phyloP scores from a whole-genome alignment of 2,113 vertebrate species.

The Megaleporinus macrocephalus region DNA sequence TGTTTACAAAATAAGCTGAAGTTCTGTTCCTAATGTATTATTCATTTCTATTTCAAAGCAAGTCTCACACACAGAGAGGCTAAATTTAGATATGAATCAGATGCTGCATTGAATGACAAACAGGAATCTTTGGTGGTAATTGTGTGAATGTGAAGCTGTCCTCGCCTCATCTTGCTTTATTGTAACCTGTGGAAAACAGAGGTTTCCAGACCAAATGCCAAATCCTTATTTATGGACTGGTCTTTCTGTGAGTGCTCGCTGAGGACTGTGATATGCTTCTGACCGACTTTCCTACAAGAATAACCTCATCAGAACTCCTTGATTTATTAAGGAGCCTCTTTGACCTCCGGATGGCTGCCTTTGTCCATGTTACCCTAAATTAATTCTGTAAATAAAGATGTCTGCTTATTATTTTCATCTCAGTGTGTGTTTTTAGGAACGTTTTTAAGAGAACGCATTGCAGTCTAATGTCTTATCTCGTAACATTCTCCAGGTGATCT shows the following conservation, averaged over 20 bases:
- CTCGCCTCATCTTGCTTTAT: not conserved
- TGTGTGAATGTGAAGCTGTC: not conserved
- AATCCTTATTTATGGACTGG: conserved; percentile 33
- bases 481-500: not conserved
- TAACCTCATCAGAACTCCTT: conserved; percentile 29
- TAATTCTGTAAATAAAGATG: conserved; percentile 61
- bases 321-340: conserved; percentile 18
- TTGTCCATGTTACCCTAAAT: conserved; percentile 39
- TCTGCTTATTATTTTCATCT: conserved; percentile 10
- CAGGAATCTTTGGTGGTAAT: not conserved
- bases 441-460: not conserved
- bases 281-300: conserved; percentile 17
- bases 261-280: not conserved
- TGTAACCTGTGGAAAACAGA: not conserved
- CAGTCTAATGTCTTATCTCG: not conserved
- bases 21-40: not conserved
- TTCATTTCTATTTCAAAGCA: not conserved
- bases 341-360: not conserved
- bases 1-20: not conserved
- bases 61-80: not conserved
- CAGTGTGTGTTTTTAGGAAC: not conserved
- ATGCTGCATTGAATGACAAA: not conserved
- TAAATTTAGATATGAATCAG: not conserved
- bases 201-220: conserved; percentile 1
- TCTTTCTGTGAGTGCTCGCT: not conserved